phyloP scores from a whole-genome alignment of 2,888 invertebrate genomes.

The Yponomeuta sedellus region DNA sequence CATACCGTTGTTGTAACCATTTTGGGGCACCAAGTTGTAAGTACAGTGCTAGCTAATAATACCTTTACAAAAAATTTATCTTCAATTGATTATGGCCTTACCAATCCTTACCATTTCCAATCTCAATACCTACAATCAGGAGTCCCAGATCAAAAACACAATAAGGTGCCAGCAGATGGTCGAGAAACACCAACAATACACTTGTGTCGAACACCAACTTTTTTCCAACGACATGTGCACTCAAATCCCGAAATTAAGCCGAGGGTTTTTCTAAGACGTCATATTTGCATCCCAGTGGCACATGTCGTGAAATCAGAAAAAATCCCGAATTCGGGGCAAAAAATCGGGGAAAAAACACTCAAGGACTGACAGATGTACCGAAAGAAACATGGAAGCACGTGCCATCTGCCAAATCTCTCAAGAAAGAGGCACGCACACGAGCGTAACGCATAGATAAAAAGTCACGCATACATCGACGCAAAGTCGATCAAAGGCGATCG shows the following conservation, averaged over 20 bases:
- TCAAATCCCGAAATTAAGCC: constrained; percentile 49
- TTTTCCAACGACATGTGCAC: constrained; percentile 66
- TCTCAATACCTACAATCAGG: neutral
- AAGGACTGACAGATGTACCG: constrained; percentile 68
- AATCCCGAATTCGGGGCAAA: constrained; percentile 43
- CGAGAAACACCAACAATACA: constrained; percentile 49
- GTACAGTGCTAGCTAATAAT: neutral
- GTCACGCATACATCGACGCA: constrained; percentile 42
- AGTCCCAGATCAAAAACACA: constrained; percentile 25
- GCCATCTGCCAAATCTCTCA: constrained; percentile 74
- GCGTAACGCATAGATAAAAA: neutral
- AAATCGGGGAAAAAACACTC: constrained; percentile 42
- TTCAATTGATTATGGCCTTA: neutral
- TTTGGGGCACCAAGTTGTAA: neutral
- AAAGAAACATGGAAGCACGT: constrained; percentile 66
- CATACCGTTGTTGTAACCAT: too few species aligned
- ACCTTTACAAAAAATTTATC: neutral
- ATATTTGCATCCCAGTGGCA: constrained; percentile 73
- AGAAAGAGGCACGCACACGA: constrained; percentile 31
- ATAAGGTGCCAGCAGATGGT: constrained; percentile 59
- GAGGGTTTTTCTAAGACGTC: constrained; percentile 44
- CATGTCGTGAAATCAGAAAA: constrained; percentile 41
- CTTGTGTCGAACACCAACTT: constrained; percentile 58
- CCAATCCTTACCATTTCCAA: neutral
- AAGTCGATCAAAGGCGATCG: constrained; percentile 59